Conservation (phyloP, 2,797 vertebrate species). For the Sparidentex hasta region DNA sequence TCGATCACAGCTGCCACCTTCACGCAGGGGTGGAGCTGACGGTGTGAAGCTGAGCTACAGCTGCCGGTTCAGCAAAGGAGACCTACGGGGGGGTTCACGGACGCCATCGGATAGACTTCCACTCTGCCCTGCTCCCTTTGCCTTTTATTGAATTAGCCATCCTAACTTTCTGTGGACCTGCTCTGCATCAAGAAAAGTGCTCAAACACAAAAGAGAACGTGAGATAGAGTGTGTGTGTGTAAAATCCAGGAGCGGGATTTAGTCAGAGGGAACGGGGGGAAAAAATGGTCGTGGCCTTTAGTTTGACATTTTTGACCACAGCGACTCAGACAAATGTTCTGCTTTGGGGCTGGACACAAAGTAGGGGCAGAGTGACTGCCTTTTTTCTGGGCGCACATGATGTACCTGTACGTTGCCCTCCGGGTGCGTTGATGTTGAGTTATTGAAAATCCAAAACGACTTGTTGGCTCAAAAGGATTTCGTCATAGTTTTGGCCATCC, state of each 20-base stretch:
- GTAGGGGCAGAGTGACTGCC: constrained; percentile 10
- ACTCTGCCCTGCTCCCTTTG: neutral
- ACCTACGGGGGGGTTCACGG: constrained; percentile 36
- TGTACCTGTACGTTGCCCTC: constrained; percentile 12
- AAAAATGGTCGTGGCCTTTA: constrained; percentile 60
- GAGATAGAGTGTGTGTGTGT: constrained; percentile 12
- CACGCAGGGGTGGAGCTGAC: constrained; percentile 39
- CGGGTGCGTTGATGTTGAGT: constrained; percentile 23
- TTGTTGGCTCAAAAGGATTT: neutral
- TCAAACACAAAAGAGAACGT: no score
- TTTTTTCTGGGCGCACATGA: constrained; percentile 15
- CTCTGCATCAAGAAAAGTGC: constrained; percentile 11
- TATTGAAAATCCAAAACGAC: constrained; percentile 13
- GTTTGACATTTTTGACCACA: constrained; percentile 62
- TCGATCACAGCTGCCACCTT: constrained; percentile 24
- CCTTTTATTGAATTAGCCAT: constrained; percentile 39
- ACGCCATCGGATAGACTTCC: constrained; percentile 11
- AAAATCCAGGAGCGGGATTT: constrained; percentile 45
- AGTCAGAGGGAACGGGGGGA: constrained; percentile 22
- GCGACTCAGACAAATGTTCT: constrained; percentile 21
- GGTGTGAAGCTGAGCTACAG: constrained; percentile 42
- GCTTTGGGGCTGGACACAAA: constrained; percentile 46
- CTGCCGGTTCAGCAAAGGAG: constrained; percentile 26
- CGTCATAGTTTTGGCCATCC: neutral
- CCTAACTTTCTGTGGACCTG: constrained; percentile 15